These are phyloP conservation scores for Eospalax fontanierii DNA, from an alignment of 2,797 vertebrate genomes.

Conservation along the genomic window DNA sequence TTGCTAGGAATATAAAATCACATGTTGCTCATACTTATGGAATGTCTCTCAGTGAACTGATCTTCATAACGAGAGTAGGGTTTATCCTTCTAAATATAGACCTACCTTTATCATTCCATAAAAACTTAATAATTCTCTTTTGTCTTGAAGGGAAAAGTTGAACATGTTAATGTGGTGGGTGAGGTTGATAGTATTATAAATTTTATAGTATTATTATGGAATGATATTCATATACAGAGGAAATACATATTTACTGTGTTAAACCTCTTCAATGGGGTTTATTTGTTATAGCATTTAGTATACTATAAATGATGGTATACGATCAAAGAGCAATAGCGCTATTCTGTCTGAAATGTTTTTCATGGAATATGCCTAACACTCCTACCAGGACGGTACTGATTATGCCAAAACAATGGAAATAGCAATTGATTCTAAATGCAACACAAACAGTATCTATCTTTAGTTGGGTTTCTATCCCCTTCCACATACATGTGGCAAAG, in stretches of 20 bases:
- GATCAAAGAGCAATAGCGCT: neutral
- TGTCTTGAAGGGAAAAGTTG: neutral
- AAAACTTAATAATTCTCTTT: neutral
- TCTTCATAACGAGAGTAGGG: neutral
- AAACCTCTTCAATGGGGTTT: neutral
- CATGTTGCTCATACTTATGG: neutral
- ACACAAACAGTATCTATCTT: neutral
- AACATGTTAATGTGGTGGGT: neutral
- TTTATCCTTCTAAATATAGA: constrained; percentile 21
- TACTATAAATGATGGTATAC: neutral
- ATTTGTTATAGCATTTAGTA: neutral
- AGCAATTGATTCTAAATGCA: neutral
- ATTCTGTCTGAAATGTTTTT: neutral
- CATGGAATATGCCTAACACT: neutral
- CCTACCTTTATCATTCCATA: neutral
- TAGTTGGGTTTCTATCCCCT: neutral
- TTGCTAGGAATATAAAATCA: neutral
- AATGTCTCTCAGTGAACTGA: neutral
- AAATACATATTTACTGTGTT: neutral
- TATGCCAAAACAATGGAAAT: constrained; percentile 44
- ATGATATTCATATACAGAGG: neutral
- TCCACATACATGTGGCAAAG: neutral
- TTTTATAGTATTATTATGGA: neutral
- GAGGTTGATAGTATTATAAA: neutral
- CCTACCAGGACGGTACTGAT: neutral